Percentiles rank a stretch among this genome's conserved stretches.
Evolutionary conservation across 1,140 invertebrate species (phyloP).

Genomic region (Drosophila mojavensis): DNA sequence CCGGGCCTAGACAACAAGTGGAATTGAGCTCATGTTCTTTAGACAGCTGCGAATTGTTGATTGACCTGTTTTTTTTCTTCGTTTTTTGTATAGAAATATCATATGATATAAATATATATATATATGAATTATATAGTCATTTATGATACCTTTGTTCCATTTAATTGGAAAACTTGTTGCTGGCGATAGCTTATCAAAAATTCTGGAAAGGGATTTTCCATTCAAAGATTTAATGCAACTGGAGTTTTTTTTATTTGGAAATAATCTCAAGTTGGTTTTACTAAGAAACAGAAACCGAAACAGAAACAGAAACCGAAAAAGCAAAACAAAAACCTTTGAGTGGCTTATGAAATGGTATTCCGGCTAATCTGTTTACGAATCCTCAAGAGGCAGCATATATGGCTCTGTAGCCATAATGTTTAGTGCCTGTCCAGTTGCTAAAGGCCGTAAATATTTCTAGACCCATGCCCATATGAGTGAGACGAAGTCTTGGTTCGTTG

Average conservation of each 20-base stretch:
- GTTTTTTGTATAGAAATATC: too few species aligned
- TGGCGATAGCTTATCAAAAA: slow-evolving; percentile 29
- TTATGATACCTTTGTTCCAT: slow-evolving; percentile 7
- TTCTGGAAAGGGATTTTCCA: slow-evolving; percentile 3
- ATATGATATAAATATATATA: too few species aligned
- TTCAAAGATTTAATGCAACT: slow-evolving; percentile 13
- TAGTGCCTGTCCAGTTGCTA: slow-evolving; percentile 30
- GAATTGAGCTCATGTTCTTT: slow-evolving; percentile 16
- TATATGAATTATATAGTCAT: not conserved
- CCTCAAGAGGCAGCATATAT: slow-evolving; percentile 13
- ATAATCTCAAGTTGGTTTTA: slow-evolving; percentile 16
- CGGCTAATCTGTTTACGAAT: slow-evolving; percentile 34
- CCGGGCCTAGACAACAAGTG: slow-evolving; percentile 22
- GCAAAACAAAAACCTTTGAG: not conserved
- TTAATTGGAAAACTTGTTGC: not conserved
- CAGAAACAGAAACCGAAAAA: not conserved
- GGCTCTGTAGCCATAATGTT: slow-evolving; percentile 57
- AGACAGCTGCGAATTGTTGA: not conserved
- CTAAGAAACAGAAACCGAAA: slow-evolving; percentile 7
- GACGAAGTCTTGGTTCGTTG: slow-evolving; percentile 12
- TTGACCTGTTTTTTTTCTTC: not conserved
- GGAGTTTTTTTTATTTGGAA: not conserved
- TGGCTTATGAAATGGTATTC: slow-evolving; percentile 16
- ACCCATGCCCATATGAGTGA: not conserved
- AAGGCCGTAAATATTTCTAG: slow-evolving; percentile 15